These are phyloP conservation scores for Archilochus colubris DNA, from an alignment of 2,113 vertebrate species.

Conservation along the genomic window DNA sequence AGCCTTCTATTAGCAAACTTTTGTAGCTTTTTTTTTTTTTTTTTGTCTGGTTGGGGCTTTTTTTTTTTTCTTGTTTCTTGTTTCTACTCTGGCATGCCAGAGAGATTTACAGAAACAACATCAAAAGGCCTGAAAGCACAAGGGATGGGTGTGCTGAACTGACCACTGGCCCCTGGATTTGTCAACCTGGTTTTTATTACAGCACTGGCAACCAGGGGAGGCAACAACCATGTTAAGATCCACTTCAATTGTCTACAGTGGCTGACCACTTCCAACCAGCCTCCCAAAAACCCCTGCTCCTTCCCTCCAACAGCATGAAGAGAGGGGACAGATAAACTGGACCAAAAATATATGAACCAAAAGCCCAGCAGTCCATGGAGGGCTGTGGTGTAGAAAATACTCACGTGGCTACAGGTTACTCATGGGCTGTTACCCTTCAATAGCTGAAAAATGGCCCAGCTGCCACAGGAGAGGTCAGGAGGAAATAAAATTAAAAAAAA, in stretches of 20 bases:
- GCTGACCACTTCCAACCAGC: neutral
- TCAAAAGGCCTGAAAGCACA: neutral
- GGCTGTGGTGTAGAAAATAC: neutral
- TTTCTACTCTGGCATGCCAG: neutral
- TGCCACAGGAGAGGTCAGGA: neutral
- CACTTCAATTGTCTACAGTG: neutral
- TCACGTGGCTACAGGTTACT: neutral
- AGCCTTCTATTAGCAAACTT: neutral
- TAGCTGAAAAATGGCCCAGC: neutral
- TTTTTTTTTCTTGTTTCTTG: neutral
- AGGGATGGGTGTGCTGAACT: neutral
- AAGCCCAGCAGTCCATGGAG: fast-evolving
- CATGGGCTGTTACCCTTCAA: fast-evolving
- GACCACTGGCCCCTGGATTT: neutral
- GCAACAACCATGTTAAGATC: neutral
- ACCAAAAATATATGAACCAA: neutral
- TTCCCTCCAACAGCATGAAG: fast-evolving
- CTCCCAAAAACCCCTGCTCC: neutral
- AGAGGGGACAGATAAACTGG: neutral
- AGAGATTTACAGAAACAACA: constrained; percentile 33
- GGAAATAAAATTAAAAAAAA: no score
- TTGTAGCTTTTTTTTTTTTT: neutral
- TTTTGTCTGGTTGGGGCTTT: neutral
- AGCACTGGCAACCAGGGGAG: neutral
- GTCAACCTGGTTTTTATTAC: neutral